Conservation (phyloP, 2,113 vertebrate genomes). For the Azemiops feae region DNA sequence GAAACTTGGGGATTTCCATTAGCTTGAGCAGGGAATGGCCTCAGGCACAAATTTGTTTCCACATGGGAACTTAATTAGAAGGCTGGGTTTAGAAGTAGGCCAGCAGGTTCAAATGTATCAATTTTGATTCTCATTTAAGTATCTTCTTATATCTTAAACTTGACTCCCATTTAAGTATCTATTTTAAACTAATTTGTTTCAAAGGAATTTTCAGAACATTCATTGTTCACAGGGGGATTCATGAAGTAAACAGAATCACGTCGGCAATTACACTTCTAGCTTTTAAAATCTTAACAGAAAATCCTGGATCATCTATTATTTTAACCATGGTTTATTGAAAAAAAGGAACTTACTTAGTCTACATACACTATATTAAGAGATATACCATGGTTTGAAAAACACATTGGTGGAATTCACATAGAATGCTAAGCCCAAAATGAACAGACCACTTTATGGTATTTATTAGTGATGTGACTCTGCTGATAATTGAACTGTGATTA, state of each 20-base stretch:
- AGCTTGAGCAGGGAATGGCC: not conserved
- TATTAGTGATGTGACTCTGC: not conserved
- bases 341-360: not conserved
- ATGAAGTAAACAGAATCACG: not conserved
- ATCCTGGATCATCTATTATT: not conserved
- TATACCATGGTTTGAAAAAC: not conserved
- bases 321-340: not conserved
- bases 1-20: not conserved
- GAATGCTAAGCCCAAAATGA: not conserved
- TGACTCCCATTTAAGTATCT: not conserved
- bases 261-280: not conserved
- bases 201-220: not conserved
- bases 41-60: not conserved
- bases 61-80: not conserved
- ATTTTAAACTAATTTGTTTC: not conserved
- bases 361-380: not conserved
- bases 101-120: not conserved
- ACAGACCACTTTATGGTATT: not conserved
- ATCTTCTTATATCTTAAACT: not conserved
- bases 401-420: not conserved
- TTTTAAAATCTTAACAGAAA: not conserved
- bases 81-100: not conserved
- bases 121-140: not conserved
- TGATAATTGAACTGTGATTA: not conserved
- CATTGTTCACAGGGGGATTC: not conserved